Conservation (phyloP, 1,140 invertebrate species). For the Pseudomyrmex dendroicus region DNA sequence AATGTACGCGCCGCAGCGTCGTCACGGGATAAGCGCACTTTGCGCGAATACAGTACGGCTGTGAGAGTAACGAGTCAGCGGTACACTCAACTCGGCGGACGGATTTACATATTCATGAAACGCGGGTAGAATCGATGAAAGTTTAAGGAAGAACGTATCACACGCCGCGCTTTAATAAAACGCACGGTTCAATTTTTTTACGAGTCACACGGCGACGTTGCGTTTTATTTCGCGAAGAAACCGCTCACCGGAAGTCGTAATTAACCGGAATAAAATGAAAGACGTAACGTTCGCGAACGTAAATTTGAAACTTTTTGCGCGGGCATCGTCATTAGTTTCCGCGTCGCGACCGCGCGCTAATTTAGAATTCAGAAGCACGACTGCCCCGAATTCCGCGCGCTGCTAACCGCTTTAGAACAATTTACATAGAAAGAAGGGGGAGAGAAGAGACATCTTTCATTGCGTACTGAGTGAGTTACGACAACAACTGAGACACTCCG, state of each 20-base stretch:
- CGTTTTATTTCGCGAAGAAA: too few species aligned
- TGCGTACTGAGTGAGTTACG: too few species aligned
- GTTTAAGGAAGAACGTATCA: not conserved
- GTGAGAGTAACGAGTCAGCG: not conserved
- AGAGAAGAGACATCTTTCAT: not conserved
- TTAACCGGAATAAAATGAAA: slow-evolving; percentile 27
- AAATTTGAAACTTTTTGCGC: slow-evolving; percentile 33
- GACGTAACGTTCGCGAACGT: not conserved
- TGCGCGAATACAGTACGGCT: not conserved
- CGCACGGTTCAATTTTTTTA: not conserved
- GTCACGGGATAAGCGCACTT: not conserved
- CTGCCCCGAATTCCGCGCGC: slow-evolving; percentile 11
- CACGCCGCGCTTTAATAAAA: slow-evolving; percentile 12
- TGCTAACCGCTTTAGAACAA: slow-evolving; percentile 31
- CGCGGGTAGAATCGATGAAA: slow-evolving; percentile 2
- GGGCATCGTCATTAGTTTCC: slow-evolving; percentile 15
- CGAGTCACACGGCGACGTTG: not conserved
- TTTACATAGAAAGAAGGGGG: slow-evolving; percentile 51
- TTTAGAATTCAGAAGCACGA: slow-evolving; percentile 43
- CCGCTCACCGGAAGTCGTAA: not conserved
- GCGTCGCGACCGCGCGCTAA: not conserved
- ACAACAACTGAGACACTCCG: too few species aligned
- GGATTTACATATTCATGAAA: slow-evolving; percentile 36
- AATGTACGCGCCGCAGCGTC: not conserved
- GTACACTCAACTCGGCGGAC: not conserved